Percentiles rank a stretch among this genome's conserved stretches.
phyloP scores from a whole-genome alignment of 1,140 invertebrate species.

The Babylonia areolata region DNA sequence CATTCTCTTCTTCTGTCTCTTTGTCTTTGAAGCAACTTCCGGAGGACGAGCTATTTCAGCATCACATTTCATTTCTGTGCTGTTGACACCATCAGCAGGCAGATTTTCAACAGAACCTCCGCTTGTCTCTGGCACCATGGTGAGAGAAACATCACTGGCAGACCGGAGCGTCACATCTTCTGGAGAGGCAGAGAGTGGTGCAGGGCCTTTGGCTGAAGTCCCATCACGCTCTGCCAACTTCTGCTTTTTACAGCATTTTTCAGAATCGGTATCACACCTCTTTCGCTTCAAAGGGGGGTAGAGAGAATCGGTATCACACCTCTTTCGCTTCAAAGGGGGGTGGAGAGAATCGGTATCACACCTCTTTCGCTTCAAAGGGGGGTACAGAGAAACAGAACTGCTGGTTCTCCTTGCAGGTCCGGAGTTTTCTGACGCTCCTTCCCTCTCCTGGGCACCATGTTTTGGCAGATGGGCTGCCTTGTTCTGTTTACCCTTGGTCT shows the following conservation, averaged over 20 bases:
- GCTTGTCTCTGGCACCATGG: conserved; percentile 1
- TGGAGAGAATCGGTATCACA: background rate
- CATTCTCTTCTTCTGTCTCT: conserved; percentile 16
- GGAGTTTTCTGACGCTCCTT: background rate
- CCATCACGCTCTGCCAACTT: background rate
- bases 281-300: background rate
- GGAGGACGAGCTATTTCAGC: background rate
- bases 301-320: background rate
- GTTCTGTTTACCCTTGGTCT: background rate
- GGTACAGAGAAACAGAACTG: background rate
- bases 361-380: background rate
- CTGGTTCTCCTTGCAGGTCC: too few species aligned
- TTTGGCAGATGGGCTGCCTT: background rate
- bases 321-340: background rate
- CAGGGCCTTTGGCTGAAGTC: too few species aligned
- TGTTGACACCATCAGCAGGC: background rate
- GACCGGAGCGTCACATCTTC: background rate
- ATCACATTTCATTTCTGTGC: background rate
- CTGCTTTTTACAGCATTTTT: background rate
- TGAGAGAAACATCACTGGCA: background rate
- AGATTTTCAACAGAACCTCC: background rate
- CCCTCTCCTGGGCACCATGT: background rate
- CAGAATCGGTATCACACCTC: background rate
- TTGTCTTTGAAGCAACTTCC: background rate
- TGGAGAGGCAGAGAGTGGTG: too few species aligned